Evolutionary conservation across 2,888 invertebrate genomes (phyloP).

Genomic region (Achlya flavicornis): DNA sequence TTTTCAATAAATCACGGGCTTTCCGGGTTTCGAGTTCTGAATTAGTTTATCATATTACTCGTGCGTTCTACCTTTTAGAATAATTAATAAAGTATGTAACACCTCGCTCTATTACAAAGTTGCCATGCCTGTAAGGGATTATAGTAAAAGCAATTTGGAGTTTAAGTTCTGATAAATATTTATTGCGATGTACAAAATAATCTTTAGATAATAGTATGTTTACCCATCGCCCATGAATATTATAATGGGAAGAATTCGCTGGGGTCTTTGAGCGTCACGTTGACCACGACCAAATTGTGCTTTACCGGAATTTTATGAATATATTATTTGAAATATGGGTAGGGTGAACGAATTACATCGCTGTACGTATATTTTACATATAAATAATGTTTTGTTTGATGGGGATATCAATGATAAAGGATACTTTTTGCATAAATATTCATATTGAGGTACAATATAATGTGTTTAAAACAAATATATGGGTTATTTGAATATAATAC

Average conservation of each 20-base stretch:
- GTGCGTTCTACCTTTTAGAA: too few species aligned
- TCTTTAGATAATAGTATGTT: constrained; percentile 36
- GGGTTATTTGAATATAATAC: too few species aligned
- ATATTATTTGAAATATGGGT: constrained; percentile 60
- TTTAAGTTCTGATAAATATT: too few species aligned
- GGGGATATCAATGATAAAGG: not conserved
- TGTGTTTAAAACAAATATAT: not conserved
- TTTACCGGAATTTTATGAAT: constrained; percentile 65
- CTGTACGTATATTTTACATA: constrained; percentile 35
- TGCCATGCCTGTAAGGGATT: too few species aligned
- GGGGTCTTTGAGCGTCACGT: constrained; percentile 54
- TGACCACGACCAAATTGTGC: constrained; percentile 59
- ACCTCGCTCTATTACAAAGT: too few species aligned
- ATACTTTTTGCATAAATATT: not conserved
- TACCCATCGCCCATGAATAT: constrained; percentile 56
- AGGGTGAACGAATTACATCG: constrained; percentile 51
- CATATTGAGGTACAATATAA: not conserved
- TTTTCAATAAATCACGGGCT: too few species aligned
- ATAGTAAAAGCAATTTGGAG: too few species aligned
- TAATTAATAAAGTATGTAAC: too few species aligned
- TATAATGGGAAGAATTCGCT: constrained; percentile 51
- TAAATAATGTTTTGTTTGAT: constrained; percentile 25
- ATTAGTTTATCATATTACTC: too few species aligned
- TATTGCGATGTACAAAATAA: constrained; percentile 10
- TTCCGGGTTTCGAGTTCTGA: too few species aligned